phyloP scores from a whole-genome alignment of 2,113 vertebrate species.

The Cottus gobio region DNA sequence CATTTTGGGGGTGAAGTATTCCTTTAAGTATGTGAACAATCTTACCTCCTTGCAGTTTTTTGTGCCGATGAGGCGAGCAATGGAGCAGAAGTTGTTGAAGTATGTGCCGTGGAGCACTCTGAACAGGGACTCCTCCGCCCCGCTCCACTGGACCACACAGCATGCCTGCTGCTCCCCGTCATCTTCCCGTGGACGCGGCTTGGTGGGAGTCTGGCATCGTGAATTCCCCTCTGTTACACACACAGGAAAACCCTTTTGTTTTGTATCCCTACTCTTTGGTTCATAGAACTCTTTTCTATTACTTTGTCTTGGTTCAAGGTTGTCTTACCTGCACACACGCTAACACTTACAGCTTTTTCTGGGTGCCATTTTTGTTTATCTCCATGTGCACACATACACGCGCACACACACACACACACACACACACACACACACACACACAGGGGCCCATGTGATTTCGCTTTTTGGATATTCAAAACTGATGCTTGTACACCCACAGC shows the following conservation, averaged over 20 bases:
- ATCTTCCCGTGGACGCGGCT: slow-evolving; percentile 87
- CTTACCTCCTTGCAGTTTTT: slow-evolving; percentile 97
- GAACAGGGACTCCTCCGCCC: slow-evolving; percentile 96
- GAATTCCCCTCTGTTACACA: slow-evolving; percentile 91
- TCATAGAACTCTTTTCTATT: background rate
- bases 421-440: slow-evolving; percentile 15
- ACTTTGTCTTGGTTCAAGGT: slow-evolving; percentile 1
- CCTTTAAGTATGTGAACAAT: background rate
- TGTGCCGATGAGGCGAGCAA: slow-evolving; percentile 93
- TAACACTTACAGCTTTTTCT: slow-evolving; percentile 11
- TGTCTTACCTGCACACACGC: background rate
- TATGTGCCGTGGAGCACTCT: slow-evolving; percentile 97
- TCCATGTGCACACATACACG: background rate
- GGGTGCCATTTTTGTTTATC: slow-evolving; percentile 10
- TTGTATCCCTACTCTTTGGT: background rate
- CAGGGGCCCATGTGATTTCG: slow-evolving; percentile 7
- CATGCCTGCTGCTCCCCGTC: slow-evolving; percentile 82
- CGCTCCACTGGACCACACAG: slow-evolving; percentile 89
- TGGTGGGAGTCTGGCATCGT: slow-evolving; percentile 94
- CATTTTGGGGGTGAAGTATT: background rate
- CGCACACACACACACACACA: slow-evolving; percentile 20
- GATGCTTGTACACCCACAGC: slow-evolving; percentile 48
- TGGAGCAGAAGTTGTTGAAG: slow-evolving; percentile 99
- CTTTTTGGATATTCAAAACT: slow-evolving; percentile 58
- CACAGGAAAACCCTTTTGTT: background rate